Conservation (phyloP, 2,797 vertebrate species). For the Allobates femoralis region DNA sequence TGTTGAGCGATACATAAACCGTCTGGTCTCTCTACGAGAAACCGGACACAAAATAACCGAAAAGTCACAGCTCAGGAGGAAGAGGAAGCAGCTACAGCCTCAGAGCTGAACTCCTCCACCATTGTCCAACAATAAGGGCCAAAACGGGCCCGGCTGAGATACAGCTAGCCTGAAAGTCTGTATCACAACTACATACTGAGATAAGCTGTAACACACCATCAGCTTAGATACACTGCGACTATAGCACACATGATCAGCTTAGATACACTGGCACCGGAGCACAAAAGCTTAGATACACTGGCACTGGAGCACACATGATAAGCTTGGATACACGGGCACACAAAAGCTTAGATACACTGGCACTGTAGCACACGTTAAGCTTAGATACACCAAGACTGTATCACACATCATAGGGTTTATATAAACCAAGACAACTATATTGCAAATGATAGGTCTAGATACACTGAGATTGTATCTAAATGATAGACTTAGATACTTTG, state of each 20-base stretch:
- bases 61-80: not conserved
- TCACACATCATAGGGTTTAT: not conserved
- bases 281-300: not conserved
- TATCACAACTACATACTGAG: not conserved
- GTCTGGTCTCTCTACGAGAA: not conserved
- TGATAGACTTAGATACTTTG: not conserved
- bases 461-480: not conserved
- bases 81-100: conserved; percentile 1
- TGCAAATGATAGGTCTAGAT: not conserved
- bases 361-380: not conserved
- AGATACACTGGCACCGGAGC: not conserved
- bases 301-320: not conserved
- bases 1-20: not conserved
- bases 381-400: not conserved
- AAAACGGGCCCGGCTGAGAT: not conserved
- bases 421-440: not conserved
- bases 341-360: not conserved
- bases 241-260: not conserved
- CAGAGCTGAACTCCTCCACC: not conserved
- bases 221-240: not conserved
- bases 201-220: not conserved
- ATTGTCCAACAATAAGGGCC: not conserved
- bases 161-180: not conserved
- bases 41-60: not conserved
- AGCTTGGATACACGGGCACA: not conserved